These are phyloP conservation scores for Bubo blakistoni DNA, from an alignment of 2,113 vertebrate species.

Conservation along the genomic window DNA sequence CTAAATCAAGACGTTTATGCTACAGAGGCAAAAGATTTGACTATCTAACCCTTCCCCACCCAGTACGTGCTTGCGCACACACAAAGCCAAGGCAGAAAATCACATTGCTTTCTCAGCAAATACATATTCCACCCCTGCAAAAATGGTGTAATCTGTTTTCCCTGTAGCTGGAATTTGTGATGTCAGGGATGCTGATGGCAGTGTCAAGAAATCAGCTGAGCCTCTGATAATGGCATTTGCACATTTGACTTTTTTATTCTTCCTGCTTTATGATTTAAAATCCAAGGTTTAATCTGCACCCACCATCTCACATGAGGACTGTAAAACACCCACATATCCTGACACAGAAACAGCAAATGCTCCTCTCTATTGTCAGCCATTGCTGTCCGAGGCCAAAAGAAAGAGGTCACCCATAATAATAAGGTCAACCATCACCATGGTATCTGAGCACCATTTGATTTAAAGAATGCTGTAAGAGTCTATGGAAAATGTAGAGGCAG, in stretches of 20 bases:
- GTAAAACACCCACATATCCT: background rate
- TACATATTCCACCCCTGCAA: constrained; percentile 35
- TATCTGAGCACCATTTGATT: constrained; percentile 57
- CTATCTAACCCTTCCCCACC: background rate
- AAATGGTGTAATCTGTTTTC: constrained; percentile 13
- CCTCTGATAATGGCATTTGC: background rate
- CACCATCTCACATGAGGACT: background rate
- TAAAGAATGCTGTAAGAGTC: constrained; percentile 54
- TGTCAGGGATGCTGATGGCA: constrained; percentile 28
- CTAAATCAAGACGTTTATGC: constrained; percentile 1
- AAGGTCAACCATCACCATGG: constrained; percentile 68
- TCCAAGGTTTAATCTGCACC: background rate
- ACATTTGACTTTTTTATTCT: background rate
- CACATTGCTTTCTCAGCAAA: constrained; percentile 33
- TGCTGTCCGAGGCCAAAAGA: constrained; percentile 42
- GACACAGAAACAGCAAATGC: background rate
- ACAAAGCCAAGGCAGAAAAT: constrained; percentile 40
- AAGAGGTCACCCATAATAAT: constrained; percentile 62
- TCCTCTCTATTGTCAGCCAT: constrained; percentile 20
- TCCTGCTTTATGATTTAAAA: constrained; percentile 8
- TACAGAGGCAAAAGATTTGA: background rate
- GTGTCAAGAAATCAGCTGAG: constrained; percentile 58
- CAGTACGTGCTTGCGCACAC: background rate
- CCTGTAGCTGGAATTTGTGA: background rate
- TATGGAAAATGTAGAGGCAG: constrained; percentile 44